Base-by-base conservation (phyloP, 1,140 invertebrate genomes). In the Brachionus calyciflorus region DNA sequence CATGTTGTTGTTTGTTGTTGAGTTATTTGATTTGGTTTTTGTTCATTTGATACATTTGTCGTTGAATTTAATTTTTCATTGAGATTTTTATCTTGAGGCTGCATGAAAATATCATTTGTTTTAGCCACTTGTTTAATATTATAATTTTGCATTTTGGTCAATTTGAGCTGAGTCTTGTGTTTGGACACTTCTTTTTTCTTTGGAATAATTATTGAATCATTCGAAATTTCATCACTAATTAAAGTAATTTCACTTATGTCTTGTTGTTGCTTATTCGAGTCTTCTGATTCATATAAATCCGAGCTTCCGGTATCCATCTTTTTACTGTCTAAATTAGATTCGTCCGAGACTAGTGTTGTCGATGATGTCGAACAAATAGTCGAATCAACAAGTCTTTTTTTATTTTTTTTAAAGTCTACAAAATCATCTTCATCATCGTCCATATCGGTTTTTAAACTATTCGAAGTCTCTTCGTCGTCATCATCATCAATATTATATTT, bases 141-240 rank as follows among this genome's bases (percentile, higher is more conserved):
- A 37, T 41, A 63, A 40, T 63, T 63, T 17, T 19, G 17, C 19
- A 65, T 65, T 44, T 65, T 46, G 26, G 60, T 44, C 3, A 65
- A 4, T 65, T 65, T 65, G 10, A 24, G 17, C 44, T 65, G 60
- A 44, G 60, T 46, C 14, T 46, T 46, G 14, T 46, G 44, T 17
- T 46, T 46, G 33, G 33, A 5, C 33, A 3, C 5, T 46, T 46
- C 14, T 46, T 3, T 65, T 37, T 60, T 40, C n/a, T 17, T 37
- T 21, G 30, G 21, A 21, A 10, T 44, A 30, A 41, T 44, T 3
- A 37, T 65, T 21, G 44, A 65, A 44, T 41, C 60, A 44, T n/a
- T n/a, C n/a, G n/a, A n/a, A n/a, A 63, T 37, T 40, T 63, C 57
- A 17, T 17, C 40, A 19, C 19, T 37, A n/a, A 9, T 19, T 63